A percentile compares a stretch with the other conserved stretches of the same genome.
Conservation (phyloP, 1,140 invertebrate species). For the Portunus trituberculatus region DNA sequence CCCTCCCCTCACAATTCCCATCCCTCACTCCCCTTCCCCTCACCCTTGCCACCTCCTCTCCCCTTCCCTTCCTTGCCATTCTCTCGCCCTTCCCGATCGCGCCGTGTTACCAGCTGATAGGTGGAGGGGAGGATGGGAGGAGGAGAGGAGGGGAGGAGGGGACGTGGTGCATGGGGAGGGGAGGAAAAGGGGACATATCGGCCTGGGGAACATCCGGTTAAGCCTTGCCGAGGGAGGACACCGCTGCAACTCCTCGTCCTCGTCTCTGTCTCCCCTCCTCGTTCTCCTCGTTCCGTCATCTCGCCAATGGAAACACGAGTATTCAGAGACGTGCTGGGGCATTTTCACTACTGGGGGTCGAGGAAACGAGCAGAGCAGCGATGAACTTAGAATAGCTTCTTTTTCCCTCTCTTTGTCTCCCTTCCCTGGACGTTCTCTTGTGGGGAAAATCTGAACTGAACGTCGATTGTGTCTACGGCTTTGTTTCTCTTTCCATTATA, state of each 20-base stretch:
- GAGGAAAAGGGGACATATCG: background rate
- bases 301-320: background rate
- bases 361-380: background rate
- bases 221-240: too few species aligned
- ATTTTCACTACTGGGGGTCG: background rate
- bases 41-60: background rate
- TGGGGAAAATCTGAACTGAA: too few species aligned
- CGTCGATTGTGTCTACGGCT: too few species aligned
- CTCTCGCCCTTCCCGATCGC: background rate
- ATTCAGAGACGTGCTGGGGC: background rate
- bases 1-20: background rate
- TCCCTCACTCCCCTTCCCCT: background rate
- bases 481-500: too few species aligned
- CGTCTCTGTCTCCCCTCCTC: too few species aligned
- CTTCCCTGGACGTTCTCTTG: too few species aligned
- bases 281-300: background rate
- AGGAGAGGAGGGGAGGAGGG: background rate
- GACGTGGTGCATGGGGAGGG: background rate
- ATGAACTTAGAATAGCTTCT: too few species aligned
- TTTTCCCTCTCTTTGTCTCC: too few species aligned
- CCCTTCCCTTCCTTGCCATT: slow-evolving; percentile 10
- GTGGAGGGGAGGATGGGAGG: background rate
- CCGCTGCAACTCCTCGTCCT: background rate
- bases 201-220: too few species aligned
- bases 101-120: slow-evolving; percentile 10